Evolutionary conservation across 2,888 invertebrate species (phyloP), one percentile per base, ranked within the genome.

Genomic region (Cantharis nigra): DNA sequence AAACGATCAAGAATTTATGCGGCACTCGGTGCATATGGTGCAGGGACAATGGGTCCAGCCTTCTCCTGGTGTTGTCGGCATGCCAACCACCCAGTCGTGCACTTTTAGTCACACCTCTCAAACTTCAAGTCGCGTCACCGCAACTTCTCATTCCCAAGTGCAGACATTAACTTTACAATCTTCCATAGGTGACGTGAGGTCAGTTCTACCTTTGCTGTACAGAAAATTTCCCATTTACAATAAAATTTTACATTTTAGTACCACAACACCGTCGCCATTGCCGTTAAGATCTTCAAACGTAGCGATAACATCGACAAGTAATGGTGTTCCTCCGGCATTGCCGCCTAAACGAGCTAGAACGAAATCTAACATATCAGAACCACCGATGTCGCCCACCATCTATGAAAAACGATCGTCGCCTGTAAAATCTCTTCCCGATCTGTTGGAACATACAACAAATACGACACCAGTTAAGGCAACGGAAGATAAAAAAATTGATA

Each of bases 11-110:
- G 96, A 96, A 84, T 94, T 95, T 88, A 92, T 96, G 88, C 92
- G 96, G 70, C 97, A 97, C 88, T 97, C 97, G 3, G 93, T 97
- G 85, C 96, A 97, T 87, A 86, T 89, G 88, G 87, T 86, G 20
- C 88, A 89, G 75, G 84, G 85, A 1, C 87, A 87, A 49, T 86
- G 86, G 84, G 82, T 82, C 7, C 84, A 80, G 64, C 81, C 81
- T 65, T 77, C 81, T 65, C 78, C 81, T 1, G 78, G 82, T 62
- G 80, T 49, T n/a, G 49, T 83, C 4, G 84, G 90, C 70, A 86
- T 92, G 71, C 90, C 91, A 9, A 90, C 91, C 7, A 90, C 91
- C 13, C 91, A 92, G 82, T 91, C 91, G 0, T 92, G 91, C 84
- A 91, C 91, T 26, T 91, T 91, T 81, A 89, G 89, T 85, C 87